Percentiles rank a stretch among this genome's conserved stretches.
Conservation (phyloP, 2,888 invertebrate species). For the Cheilosia scutellata region DNA sequence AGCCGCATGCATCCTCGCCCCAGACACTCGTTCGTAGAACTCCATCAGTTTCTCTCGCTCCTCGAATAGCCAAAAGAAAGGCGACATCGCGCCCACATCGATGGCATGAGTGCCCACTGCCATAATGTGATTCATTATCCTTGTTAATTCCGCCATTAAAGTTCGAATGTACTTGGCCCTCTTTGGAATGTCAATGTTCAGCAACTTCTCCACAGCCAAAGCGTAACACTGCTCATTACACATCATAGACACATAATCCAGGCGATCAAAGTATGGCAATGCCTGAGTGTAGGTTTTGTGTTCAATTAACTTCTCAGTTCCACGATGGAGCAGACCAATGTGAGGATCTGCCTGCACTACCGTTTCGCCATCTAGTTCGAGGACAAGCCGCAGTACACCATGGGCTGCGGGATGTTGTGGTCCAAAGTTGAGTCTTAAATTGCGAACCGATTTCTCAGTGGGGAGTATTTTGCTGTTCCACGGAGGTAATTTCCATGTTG, state of each 20-base stretch:
- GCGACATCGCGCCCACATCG: conserved; percentile 94
- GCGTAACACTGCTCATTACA: conserved; percentile 91
- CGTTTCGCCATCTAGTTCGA: conserved; percentile 91
- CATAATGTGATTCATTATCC: conserved; percentile 92
- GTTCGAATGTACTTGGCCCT: conserved; percentile 93
- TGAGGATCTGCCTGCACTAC: conserved; percentile 93
- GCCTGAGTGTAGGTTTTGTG: conserved; percentile 94
- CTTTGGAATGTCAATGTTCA: conserved; percentile 90
- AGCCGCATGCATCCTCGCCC: conserved; percentile 92
- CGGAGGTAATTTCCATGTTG: conserved; percentile 79
- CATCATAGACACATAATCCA: conserved; percentile 95
- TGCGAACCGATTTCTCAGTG: conserved; percentile 87
- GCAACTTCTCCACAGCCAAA: conserved; percentile 92
- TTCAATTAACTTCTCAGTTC: conserved; percentile 95
- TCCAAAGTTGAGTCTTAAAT: conserved; percentile 91
- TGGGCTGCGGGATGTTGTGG: conserved; percentile 96
- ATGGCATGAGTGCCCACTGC: conserved; percentile 90
- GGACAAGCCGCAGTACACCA: conserved; percentile 91
- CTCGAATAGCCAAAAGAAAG: conserved; percentile 96
- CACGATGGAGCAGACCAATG: conserved; percentile 93
- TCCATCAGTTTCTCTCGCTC: conserved; percentile 95
- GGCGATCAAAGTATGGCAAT: conserved; percentile 93
- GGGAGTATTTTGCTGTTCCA: conserved; percentile 82
- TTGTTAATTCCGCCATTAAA: conserved; percentile 90
- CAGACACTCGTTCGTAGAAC: conserved; percentile 92